Evolutionary conservation across 2,888 invertebrate genomes (phyloP).

Genomic region (Dynastes hyllus): DNA sequence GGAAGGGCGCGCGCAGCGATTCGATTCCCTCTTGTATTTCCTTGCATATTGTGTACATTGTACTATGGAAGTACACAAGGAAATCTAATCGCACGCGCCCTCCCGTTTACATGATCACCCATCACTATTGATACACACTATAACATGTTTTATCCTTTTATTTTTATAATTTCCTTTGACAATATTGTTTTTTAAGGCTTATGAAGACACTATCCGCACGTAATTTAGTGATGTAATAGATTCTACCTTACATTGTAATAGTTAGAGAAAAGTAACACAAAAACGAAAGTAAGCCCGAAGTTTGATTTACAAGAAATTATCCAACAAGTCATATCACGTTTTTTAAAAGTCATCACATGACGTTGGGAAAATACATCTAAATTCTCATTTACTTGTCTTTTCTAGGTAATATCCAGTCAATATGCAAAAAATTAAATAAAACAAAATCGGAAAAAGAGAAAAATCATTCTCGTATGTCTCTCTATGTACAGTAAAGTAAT

Average conservation of each 20-base stretch:
- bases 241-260: too few relatives aligned
- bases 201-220: too few relatives aligned
- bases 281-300: background rate
- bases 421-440: background rate
- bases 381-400: background rate
- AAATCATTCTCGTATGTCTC: background rate
- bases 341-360: conserved; percentile 22
- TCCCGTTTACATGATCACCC: background rate
- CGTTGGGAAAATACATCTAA: conserved; percentile 6
- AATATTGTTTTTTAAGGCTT: background rate
- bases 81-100: too few relatives aligned
- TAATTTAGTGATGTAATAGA: too few relatives aligned
- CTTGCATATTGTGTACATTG: too few relatives aligned
- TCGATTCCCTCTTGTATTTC: too few relatives aligned
- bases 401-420: conserved; percentile 1
- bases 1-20: too few relatives aligned
- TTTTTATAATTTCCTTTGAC: background rate
- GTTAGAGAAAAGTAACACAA: background rate
- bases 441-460: background rate
- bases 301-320: background rate
- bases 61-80: too few relatives aligned
- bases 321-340: background rate
- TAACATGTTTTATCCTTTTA: background rate
- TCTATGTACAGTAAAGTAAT: background rate
- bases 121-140: background rate